Base-by-base conservation (phyloP, 1,140 invertebrate genomes). In the Triops cancriformis region DNA sequence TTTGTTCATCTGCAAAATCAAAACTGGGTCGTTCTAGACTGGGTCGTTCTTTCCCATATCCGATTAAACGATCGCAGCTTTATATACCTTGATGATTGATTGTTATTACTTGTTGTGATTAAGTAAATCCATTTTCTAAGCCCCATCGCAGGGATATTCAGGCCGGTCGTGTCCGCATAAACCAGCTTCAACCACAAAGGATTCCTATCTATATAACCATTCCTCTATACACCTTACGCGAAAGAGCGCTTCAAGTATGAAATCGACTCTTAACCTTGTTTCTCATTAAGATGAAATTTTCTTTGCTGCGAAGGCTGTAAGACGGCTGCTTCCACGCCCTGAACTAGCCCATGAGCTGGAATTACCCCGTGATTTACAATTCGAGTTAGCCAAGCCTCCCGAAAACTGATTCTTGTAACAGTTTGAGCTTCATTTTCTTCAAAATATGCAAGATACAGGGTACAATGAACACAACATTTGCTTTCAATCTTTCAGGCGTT, bases 191-290 rank as follows among this genome's bases (percentile, higher is more conserved):
- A 74, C 77, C 77, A 0, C 64, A 78, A 41, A 26, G 77, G 28
- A 73, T 78, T 73, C 43, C 73, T 18, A 73, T 78, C 27, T 73
- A 73, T 37, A 78, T 78, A 26, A 78, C 77, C n/a, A 78, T 72
- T 41, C 77, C 77, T 18, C 31, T 78, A 1, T 78, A 78, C 26
- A 74, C 77, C 28, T 73, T 78, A 7, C 73, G 74, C 26, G 27
- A 74, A 73, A 26, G 64, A 73, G 77, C 77, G 14, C 31, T 78
- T 18, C 77, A 74, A 12, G 73, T 42, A n/a, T 41, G 73, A 41
- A 23, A 42, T n/a, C n/a, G 42, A n/a, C 26, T 7, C 23, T 14
- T 74, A 31, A 73, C 27, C 0, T 51, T 51, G n/a, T n/a, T 3
- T 18, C 14, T 64, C 23, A 64, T 64, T 64, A n/a, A 64, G 1